Conservation (phyloP, 2,113 vertebrate species). For the Scytalopus superciliaris region DNA sequence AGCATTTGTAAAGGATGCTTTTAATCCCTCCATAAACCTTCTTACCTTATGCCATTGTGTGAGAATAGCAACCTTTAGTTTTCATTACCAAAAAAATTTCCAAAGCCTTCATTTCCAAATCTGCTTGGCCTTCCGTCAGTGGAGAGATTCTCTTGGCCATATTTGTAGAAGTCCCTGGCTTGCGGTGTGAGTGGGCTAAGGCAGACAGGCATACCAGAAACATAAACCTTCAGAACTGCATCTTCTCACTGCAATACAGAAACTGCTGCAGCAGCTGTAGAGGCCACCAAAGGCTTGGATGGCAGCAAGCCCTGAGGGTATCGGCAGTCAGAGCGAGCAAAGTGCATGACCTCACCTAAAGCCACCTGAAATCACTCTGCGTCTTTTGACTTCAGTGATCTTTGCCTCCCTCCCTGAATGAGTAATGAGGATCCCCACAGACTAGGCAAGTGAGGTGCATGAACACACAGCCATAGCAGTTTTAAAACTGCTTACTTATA, state of each 20-base stretch:
- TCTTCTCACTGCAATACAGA: not conserved
- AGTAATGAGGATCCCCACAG: not conserved
- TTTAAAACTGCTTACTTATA: not conserved
- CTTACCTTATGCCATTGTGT: not conserved
- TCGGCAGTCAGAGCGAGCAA: not conserved
- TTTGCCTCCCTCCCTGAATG: not conserved
- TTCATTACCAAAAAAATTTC: not conserved
- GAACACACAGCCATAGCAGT: not conserved
- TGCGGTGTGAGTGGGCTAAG: fast-evolving
- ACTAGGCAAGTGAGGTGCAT: not conserved
- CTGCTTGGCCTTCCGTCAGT: not conserved
- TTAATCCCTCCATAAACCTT: not conserved
- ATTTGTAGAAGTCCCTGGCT: not conserved
- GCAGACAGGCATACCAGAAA: not conserved
- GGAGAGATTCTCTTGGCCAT: not conserved
- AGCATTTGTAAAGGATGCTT: not conserved
- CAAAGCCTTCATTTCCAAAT: not conserved
- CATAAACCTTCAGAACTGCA: not conserved
- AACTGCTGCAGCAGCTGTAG: not conserved
- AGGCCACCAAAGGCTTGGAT: not conserved
- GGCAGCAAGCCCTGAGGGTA: not conserved
- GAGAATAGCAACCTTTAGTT: not conserved
- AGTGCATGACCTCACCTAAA: not conserved
- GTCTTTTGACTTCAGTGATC: not conserved
- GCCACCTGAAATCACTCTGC: not conserved